phyloP scores from a whole-genome alignment of 1,140 invertebrate species.

The Gonatopus flavifemur region DNA sequence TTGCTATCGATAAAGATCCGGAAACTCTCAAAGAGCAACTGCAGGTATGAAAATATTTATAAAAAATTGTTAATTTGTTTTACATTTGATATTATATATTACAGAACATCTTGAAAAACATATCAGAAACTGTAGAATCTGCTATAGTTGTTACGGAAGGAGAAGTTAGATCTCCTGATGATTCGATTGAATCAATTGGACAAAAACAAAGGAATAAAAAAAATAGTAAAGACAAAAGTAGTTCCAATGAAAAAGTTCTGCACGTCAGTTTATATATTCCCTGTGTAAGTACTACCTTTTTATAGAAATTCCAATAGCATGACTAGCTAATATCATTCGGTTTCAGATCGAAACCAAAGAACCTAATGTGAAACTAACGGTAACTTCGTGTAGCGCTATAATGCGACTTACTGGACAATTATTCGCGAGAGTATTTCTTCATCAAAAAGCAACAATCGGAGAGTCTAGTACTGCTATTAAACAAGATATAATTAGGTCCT shows the following conservation, averaged over 20 bases:
- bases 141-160: conserved; percentile 67
- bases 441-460: conserved; percentile 68
- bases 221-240: conserved; percentile 45
- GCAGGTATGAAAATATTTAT: conserved; percentile 56
- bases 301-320: conserved; percentile 11
- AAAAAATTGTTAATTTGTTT: not conserved
- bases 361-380: conserved; percentile 47
- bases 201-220: conserved; percentile 62
- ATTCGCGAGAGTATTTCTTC: conserved; percentile 70
- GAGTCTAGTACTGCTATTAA: conserved; percentile 70
- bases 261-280: conserved; percentile 65
- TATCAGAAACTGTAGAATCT: conserved; percentile 54
- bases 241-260: conserved; percentile 49
- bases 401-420: conserved; percentile 68
- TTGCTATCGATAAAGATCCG: conserved; percentile 60
- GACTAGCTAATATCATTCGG: conserved; percentile 5
- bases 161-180: conserved; percentile 59
- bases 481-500: conserved; percentile 76
- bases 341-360: conserved; percentile 23
- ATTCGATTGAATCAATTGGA: conserved; percentile 59
- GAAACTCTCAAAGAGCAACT: conserved; percentile 67
- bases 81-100: conserved; percentile 10
- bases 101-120: conserved; percentile 42
- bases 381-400: conserved; percentile 47
- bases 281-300: conserved; percentile 63